Percentiles rank a stretch among this genome's conserved stretches.
Conservation (phyloP, 2,113 vertebrate species). For the Channa maculata region DNA sequence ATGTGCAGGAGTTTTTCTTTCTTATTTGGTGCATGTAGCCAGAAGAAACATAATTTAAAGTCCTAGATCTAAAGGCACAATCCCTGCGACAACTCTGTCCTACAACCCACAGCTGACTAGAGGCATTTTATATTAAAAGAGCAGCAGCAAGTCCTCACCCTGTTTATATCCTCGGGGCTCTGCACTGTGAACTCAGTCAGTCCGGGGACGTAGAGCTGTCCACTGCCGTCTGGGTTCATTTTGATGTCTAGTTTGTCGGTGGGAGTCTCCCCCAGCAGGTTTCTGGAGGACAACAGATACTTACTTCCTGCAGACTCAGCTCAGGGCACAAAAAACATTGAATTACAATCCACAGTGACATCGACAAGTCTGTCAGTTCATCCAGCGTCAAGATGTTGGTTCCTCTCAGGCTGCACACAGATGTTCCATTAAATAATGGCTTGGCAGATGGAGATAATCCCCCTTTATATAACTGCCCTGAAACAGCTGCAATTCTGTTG, state of each 20-base stretch:
- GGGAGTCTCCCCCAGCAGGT: constrained; percentile 90
- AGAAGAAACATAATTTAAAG: too few species aligned
- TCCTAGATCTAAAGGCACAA: too few species aligned
- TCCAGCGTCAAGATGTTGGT: too few species aligned
- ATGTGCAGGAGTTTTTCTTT: too few species aligned
- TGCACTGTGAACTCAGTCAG: constrained; percentile 89
- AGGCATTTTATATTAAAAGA: not conserved
- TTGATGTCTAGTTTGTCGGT: constrained; percentile 96
- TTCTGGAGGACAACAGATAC: constrained; percentile 75
- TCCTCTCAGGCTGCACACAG: not conserved
- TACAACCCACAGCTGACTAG: not conserved
- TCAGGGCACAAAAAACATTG: not conserved
- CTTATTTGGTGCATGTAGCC: too few species aligned
- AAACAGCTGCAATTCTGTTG: not conserved
- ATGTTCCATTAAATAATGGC: constrained; percentile 52
- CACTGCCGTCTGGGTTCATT: constrained; percentile 92
- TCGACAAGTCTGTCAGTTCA: too few species aligned
- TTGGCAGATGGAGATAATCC: constrained; percentile 40
- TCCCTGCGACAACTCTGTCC: too few species aligned
- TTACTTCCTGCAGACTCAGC: not conserved
- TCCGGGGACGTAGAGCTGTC: constrained; percentile 94
- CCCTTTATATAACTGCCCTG: constrained; percentile 41
- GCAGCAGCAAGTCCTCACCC: constrained; percentile 78
- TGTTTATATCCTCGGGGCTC: constrained; percentile 94
- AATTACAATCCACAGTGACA: too few species aligned